phyloP scores from a whole-genome alignment of 2,113 vertebrate species.

The Cettia cetti region DNA sequence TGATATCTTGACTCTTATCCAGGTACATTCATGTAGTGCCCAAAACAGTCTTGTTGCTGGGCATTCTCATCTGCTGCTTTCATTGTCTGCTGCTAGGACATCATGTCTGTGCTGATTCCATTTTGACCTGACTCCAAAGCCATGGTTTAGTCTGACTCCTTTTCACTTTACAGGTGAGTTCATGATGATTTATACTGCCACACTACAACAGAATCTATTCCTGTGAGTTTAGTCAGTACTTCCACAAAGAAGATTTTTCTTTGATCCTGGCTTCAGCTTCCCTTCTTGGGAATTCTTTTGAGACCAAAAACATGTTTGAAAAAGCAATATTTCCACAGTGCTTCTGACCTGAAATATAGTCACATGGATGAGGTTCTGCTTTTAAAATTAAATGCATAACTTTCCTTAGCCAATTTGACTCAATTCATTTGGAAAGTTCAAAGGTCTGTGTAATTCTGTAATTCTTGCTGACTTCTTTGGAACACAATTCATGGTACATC shows the following conservation, averaged over 20 bases:
- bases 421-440: neutral
- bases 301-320: neutral
- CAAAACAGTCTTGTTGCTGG: neutral
- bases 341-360: neutral
- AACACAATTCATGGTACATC: neutral
- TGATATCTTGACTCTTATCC: neutral
- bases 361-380: neutral
- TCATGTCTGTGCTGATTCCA: neutral
- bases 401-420: neutral
- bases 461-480: constrained; percentile 5
- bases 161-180: neutral
- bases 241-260: neutral
- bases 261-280: neutral
- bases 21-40: neutral
- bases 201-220: neutral
- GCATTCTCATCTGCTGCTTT: neutral
- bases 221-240: neutral
- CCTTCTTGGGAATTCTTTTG: neutral
- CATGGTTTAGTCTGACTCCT: neutral
- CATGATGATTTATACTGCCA: neutral
- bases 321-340: neutral
- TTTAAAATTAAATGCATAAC: neutral
- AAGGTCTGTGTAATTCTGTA: neutral
- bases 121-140: neutral
- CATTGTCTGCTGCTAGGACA: neutral